These are phyloP conservation scores for Aegotheles bennettii DNA, from an alignment of 2,113 vertebrate species.

Conservation along the genomic window DNA sequence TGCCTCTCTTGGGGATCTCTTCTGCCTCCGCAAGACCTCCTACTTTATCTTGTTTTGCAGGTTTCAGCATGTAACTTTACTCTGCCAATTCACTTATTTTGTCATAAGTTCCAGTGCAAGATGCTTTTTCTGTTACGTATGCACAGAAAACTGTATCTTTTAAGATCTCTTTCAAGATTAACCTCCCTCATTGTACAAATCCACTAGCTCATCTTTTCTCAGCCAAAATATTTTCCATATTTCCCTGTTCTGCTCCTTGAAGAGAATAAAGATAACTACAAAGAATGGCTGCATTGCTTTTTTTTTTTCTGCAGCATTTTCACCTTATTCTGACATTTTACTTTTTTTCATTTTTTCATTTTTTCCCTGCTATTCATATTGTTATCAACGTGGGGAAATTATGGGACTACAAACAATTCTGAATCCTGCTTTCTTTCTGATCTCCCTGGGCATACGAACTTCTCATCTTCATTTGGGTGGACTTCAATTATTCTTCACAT, in stretches of 20 bases:
- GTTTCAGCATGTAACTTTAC: neutral
- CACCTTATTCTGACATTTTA: neutral
- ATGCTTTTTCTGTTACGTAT: fast-evolving
- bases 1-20: neutral
- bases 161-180: neutral
- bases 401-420: neutral
- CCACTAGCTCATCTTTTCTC: neutral
- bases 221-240: neutral
- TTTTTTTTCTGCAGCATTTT: neutral
- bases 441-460: neutral
- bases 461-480: neutral
- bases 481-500: neutral
- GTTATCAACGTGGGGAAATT: neutral
- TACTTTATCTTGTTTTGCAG: neutral
- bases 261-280: neutral
- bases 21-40: neutral
- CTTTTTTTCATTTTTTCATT: neutral
- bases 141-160: neutral
- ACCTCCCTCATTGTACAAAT: neutral
- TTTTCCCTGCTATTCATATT: neutral
- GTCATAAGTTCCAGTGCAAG: neutral
- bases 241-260: neutral
- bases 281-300: neutral
- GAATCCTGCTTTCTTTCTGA: neutral
- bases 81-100: neutral